Conservation (phyloP, 35 echinoderm and acorn worm genomes). For the Ophiothrix spiculata region DNA sequence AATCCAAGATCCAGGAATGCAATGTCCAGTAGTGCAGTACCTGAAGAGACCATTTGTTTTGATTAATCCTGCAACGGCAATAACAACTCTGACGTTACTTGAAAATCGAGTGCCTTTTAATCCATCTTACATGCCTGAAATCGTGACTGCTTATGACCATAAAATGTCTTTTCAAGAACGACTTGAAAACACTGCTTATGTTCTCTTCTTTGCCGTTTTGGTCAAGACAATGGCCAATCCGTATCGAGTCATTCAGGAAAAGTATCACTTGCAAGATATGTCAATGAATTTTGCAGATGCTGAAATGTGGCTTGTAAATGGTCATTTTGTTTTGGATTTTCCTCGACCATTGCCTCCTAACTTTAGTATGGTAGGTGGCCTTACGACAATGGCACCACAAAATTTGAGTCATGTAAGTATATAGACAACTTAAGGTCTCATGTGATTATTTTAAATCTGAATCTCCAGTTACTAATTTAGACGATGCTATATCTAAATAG, state of each 20-base stretch:
- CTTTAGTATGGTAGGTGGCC: not conserved
- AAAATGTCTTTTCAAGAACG: not conserved
- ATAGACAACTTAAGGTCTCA: too few species aligned
- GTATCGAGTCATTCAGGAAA: not conserved
- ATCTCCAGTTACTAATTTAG: too few species aligned
- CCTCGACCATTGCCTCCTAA: conserved; percentile 19
- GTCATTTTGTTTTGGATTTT: too few species aligned
- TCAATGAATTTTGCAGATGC: not conserved
- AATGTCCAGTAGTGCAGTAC: not conserved
- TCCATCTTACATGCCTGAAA: conserved; percentile 11
- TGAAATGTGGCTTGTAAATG: too few species aligned
- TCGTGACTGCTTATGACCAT: not conserved
- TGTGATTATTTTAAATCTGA: too few species aligned
- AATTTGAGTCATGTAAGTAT: conserved; percentile 14
- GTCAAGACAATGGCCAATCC: not conserved
- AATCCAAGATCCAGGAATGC: not conserved
- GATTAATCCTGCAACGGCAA: not conserved
- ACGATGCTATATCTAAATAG: too few species aligned
- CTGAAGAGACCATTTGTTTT: too few species aligned
- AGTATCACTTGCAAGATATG: not conserved
- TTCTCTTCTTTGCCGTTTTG: not conserved
- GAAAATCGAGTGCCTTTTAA: too few species aligned
- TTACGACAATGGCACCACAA: not conserved
- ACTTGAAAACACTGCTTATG: not conserved
- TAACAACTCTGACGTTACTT: too few species aligned